Evolutionary conservation across 2,797 vertebrate species (phyloP).

Genomic region (Pseudochirops corinnae): DNA sequence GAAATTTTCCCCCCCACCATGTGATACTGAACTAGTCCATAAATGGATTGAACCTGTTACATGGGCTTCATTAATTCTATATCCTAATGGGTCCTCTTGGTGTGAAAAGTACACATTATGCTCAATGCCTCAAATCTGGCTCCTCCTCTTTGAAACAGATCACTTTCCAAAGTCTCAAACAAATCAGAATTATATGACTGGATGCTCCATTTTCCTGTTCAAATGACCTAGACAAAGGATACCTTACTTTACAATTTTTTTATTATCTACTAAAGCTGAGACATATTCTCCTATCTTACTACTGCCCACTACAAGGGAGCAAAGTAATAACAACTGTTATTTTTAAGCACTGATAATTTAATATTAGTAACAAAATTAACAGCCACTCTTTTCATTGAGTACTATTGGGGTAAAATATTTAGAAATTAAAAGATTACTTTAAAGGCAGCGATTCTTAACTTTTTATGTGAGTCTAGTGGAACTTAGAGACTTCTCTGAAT

Average conservation of each 20-base stretch:
- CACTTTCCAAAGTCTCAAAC: not conserved
- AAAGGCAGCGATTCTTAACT: not conserved
- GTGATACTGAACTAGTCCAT: not conserved
- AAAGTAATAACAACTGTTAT: not conserved
- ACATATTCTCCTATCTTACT: not conserved
- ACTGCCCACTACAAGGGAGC: not conserved
- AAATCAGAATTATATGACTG: not conserved
- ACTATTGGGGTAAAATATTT: not conserved
- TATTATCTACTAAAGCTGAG: not conserved
- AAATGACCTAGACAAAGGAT: not conserved
- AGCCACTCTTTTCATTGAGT: not conserved
- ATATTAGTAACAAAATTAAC: not conserved
- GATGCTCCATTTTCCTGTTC: not conserved
- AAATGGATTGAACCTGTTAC: not conserved
- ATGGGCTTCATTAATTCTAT: not conserved
- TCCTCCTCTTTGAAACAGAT: not conserved
- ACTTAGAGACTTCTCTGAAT: not conserved
- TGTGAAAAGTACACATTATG: accelerated
- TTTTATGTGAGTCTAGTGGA: not conserved
- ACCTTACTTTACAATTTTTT: not conserved
- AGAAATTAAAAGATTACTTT: not conserved
- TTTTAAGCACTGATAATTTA: not conserved
- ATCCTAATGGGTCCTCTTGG: not conserved
- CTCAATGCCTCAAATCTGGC: not conserved
- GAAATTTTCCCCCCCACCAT: not conserved